Evolutionary conservation across 1,140 invertebrate species (phyloP), one percentile per base, ranked within the genome.

Genomic region (Pinna nobilis): DNA sequence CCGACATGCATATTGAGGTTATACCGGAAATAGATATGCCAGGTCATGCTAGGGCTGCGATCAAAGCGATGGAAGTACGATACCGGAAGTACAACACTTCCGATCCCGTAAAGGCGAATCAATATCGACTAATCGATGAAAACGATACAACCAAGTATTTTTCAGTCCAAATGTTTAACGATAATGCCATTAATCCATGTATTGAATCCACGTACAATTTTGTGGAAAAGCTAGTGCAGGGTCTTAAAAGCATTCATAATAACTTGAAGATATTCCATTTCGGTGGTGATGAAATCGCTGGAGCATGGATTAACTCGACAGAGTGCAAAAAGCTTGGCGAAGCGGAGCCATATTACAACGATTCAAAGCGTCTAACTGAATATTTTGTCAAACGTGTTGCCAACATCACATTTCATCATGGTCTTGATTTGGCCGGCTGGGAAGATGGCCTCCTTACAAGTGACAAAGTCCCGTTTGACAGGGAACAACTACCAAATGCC

Each of bases 11-110:
- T 50, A 81, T 88, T 18, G 75, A 83, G 50, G 81, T 87, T 15
- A 84, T 88, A n/a, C 87, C 87, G 0, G 87, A 88, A 75, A 69
- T 88, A 41, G 86, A 88, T 57, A 82, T 84, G 77, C 87, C 86
- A 7, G 86, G 86, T 3, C 86, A 88, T 61, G 70, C 77, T 15
- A 68, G 80, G 7, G 84, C 86, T 11, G 86, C 85, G 41, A 83
- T 88, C 20, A 81, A 72, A 44, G 51, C 82, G 6, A 84, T 88
- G 80, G 79, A 84, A 47, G 70, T 57, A 20, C 60, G 78, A 57
- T 73, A 64, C 32, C n/a, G 23, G 15, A 53, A 37, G 51, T 59
- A 25, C 25, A 49, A 41, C 7, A 47, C 13, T 32, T 13, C 35
- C 23, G 66, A 65, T 41, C 2, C 6, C 18, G n/a, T 41, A 13